phyloP scores from a whole-genome alignment of 30 jellyfish, hydroid and myxozoan genomes.

The Aurelia aurita complex sp. Pacific region DNA sequence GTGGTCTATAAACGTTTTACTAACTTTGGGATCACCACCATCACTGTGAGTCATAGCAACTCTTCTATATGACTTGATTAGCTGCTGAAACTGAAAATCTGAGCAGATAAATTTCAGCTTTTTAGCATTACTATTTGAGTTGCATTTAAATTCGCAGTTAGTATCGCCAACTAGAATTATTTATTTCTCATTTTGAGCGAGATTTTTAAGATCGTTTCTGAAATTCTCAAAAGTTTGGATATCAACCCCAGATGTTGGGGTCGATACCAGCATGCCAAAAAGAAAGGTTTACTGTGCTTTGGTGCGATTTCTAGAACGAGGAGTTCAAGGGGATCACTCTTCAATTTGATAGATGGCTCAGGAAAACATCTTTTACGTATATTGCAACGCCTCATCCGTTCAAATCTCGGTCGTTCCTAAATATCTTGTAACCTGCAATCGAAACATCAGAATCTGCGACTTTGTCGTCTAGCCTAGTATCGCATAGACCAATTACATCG shows the following conservation, averaged over 20 bases:
- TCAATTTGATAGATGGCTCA: neutral
- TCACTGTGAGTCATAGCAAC: constrained; percentile 20
- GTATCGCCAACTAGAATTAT: constrained; percentile 24
- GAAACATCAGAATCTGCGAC: too few species aligned
- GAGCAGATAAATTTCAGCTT: constrained; percentile 11
- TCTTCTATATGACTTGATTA: constrained; percentile 18
- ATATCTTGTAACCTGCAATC: constrained; percentile 21
- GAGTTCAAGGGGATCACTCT: too few species aligned
- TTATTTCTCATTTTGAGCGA: constrained; percentile 17
- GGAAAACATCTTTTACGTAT: constrained; percentile 24
- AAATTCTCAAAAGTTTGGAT: too few species aligned
- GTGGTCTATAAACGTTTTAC: constrained; percentile 28
- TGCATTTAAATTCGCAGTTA: constrained; percentile 28
- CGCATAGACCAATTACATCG: constrained; percentile 41
- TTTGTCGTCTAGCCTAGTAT: constrained; percentile 10
- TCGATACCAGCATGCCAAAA: too few species aligned
- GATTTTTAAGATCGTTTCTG: neutral
- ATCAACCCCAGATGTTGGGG: too few species aligned
- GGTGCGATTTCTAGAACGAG: too few species aligned
- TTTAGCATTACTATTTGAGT: neutral
- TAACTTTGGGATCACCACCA: neutral
- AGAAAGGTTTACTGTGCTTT: too few species aligned
- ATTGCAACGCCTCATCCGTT: constrained; percentile 45
- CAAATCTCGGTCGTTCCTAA: constrained; percentile 25
- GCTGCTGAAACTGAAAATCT: constrained; percentile 38